Base-by-base conservation (phyloP, 1,140 invertebrate genomes). In the Trichonephila inaurata region DNA sequence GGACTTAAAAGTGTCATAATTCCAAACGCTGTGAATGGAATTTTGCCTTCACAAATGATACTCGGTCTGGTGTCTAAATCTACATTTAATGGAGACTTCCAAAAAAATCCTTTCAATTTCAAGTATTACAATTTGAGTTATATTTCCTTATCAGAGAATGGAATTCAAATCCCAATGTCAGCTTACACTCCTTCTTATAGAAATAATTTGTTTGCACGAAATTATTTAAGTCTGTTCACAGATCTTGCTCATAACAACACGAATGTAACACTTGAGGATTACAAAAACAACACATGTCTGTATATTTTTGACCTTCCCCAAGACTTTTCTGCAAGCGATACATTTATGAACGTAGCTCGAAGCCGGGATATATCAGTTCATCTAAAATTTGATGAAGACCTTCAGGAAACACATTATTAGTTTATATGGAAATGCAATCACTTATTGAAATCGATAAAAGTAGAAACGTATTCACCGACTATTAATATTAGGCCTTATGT, bases 401-500 rank as follows among this genome's bases (percentile, higher is more conserved):
- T 86, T 58, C 12, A 7, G n/a, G 21, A 61, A 58, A 86, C 83
- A 24, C 44, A 51, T 51, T 86, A 61, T n/a, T 86, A 28, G 21
- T 24, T n/a, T 86, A 86, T 60, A 86, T 86, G 83, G 51, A 86
- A 61, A 61, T 86, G 51, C 83, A 86, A 61, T 28, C 83, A 12
- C 44, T 14, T n/a, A 58, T 86, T 4, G n/a, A 86, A 86, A 86
- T 86, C 19, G 21, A 86, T 7, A 61, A 61, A 28, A 60, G 44
- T 19, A 86, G 83, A 86, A 86, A 61, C 24, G 24, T 86, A 21
- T 86, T 86, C 51, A 86, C 18, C 8, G 83, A 86, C n/a, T 86
- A 61, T 86, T 86, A 86, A 86, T 86, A 61, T 86, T 86, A 86
- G 61, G 33, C 18, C 6, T 61, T 51, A 86, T 61, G 83, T n/a